A percentile compares a stretch with the other conserved stretches of the same genome.
phyloP scores from a whole-genome alignment of 2,888 invertebrate genomes.

The Apamea monoglypha region DNA sequence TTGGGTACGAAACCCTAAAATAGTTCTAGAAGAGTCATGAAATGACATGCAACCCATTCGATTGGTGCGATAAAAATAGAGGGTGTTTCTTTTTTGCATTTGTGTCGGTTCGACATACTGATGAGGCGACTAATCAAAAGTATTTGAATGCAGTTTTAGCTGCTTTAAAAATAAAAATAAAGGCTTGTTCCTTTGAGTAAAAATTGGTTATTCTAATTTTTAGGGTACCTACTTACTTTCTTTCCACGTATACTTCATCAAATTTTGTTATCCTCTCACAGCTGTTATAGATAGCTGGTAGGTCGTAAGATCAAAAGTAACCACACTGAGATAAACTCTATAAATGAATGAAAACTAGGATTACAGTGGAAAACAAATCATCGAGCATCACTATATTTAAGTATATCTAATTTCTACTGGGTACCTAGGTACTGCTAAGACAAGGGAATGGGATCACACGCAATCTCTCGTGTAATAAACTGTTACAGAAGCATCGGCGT shows the following conservation, averaged over 20 bases:
- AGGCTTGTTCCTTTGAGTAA: background rate
- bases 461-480: too few relatives aligned
- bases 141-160: background rate
- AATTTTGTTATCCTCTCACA: background rate
- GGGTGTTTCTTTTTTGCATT: background rate
- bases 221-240: background rate
- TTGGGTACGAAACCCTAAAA: background rate
- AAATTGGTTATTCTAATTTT: background rate
- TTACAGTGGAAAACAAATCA: background rate
- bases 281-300: too few relatives aligned
- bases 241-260: background rate
- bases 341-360: background rate
- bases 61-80: background rate
- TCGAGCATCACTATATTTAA: background rate
- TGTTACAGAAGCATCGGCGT: background rate
- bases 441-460: background rate
- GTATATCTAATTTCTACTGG: background rate
- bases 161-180: background rate
- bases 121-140: background rate
- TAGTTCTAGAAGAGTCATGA: background rate
- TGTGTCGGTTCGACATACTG: background rate
- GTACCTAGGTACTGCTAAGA: background rate
- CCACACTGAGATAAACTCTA: background rate
- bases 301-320: background rate
- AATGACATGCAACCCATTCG: background rate